A percentile compares a stretch with the other conserved stretches of the same genome.
These are phyloP conservation scores for Sapayoa aenigma DNA, from an alignment of 2,113 vertebrate species.

Conservation along the genomic window DNA sequence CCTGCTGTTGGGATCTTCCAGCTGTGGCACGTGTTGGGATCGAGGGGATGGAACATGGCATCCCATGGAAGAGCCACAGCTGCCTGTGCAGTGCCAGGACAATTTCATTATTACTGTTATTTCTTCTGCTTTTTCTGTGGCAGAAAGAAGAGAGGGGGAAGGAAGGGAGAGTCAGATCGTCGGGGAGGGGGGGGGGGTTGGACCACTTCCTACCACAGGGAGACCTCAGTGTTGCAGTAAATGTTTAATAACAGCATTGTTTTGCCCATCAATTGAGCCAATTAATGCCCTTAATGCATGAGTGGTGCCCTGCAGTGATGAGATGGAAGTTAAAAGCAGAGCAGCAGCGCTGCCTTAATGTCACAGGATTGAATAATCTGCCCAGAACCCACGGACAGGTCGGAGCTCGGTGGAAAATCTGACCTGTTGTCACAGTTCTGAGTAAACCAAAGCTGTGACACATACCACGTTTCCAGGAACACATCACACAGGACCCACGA, in stretches of 20 bases:
- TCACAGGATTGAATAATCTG: background rate
- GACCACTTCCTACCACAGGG: background rate
- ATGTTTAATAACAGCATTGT: background rate
- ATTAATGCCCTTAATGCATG: background rate
- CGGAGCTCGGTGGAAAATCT: background rate
- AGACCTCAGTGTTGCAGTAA: background rate
- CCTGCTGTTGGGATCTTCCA: background rate
- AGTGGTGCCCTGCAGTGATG: background rate
- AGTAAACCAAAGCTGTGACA: background rate
- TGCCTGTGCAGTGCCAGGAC: background rate
- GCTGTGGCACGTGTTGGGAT: background rate
- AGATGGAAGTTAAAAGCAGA: background rate
- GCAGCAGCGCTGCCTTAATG: background rate
- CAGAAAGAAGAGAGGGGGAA: background rate
- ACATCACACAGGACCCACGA: background rate
- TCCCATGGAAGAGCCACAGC: background rate
- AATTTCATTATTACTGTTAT: background rate
- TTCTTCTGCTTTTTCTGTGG: background rate
- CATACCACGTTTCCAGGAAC: background rate
- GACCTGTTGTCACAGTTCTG: background rate
- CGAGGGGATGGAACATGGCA: background rate
- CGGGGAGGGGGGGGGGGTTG: background rate
- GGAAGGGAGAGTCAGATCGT: too few species aligned
- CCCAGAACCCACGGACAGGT: background rate
- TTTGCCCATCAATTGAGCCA: background rate